These are phyloP conservation scores for Ditylenchus dipsaci DNA, from an alignment of 1,140 invertebrate genomes.

Conservation along the genomic window DNA sequence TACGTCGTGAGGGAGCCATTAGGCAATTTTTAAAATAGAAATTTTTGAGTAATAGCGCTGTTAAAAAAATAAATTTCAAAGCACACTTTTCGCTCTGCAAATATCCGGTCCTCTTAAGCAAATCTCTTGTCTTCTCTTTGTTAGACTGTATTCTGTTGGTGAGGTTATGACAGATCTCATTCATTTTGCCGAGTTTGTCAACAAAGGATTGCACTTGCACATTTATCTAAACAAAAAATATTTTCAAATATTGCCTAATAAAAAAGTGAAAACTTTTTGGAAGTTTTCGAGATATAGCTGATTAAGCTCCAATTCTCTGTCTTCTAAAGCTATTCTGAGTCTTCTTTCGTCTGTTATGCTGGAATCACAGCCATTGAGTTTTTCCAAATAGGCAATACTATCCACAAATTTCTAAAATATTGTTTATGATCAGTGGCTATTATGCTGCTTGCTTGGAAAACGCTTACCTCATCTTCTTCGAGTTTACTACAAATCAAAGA, in stretches of 20 bases:
- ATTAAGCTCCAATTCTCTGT: slow-evolving; percentile 51
- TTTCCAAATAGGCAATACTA: slow-evolving; percentile 39
- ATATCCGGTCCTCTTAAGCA: slow-evolving; percentile 46
- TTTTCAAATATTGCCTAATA: background rate
- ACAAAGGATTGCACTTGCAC: slow-evolving; percentile 47
- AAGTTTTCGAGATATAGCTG: slow-evolving; percentile 34
- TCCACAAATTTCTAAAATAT: slow-evolving; percentile 45
- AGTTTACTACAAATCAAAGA: slow-evolving; percentile 39
- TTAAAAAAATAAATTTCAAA: slow-evolving; percentile 2
- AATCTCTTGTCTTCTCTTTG: slow-evolving; percentile 51
- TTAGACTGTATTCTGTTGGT: slow-evolving; percentile 54
- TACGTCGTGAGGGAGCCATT: too few relatives aligned
- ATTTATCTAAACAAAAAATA: slow-evolving; percentile 42
- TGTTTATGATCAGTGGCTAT: too few relatives aligned
- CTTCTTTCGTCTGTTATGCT: slow-evolving; percentile 31
- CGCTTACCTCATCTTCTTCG: slow-evolving; percentile 51
- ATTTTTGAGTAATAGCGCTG: too few relatives aligned
- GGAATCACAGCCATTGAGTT: slow-evolving; percentile 23
- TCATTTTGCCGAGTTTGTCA: slow-evolving; percentile 51
- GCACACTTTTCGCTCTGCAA: slow-evolving; percentile 51
- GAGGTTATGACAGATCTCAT: slow-evolving; percentile 50
- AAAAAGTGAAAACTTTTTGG: slow-evolving; percentile 1
- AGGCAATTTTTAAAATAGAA: too few relatives aligned
- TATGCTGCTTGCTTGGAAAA: slow-evolving; percentile 5
- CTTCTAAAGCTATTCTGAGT: slow-evolving; percentile 36